Percentiles rank a stretch among this genome's conserved stretches.
These are phyloP conservation scores for Lathamus discolor DNA, from an alignment of 2,113 vertebrate genomes.

Conservation along the genomic window DNA sequence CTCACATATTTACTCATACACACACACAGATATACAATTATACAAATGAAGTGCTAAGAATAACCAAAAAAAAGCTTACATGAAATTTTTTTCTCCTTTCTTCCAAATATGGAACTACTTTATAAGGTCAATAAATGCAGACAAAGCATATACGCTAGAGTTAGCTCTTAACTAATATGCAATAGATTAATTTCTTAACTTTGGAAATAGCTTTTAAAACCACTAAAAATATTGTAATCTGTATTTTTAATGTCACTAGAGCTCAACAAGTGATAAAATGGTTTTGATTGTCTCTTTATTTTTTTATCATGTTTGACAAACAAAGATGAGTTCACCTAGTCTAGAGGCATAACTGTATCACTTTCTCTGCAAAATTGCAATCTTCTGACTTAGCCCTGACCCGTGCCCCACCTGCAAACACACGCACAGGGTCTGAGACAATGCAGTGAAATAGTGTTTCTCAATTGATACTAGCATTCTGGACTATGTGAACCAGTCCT, in stretches of 20 bases:
- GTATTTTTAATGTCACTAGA: not conserved
- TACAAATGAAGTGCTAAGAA: not conserved
- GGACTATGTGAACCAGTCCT: not conserved
- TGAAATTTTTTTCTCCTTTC: not conserved
- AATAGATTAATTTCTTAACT: not conserved
- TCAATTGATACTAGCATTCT: not conserved
- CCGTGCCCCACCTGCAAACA: fast-evolving
- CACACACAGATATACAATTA: not conserved
- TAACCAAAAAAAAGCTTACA: not conserved
- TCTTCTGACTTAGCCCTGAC: not conserved
- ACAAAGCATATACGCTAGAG: not conserved
- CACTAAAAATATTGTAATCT: not conserved
- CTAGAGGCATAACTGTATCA: not conserved
- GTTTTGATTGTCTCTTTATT: not conserved
- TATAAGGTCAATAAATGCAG: not conserved
- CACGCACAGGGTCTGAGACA: fast-evolving
- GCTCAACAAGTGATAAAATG: not conserved
- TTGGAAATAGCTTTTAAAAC: not conserved
- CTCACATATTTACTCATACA: not conserved
- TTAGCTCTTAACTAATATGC: not conserved
- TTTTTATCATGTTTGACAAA: not conserved
- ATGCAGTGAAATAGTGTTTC: not conserved
- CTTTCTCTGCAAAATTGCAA: not conserved
- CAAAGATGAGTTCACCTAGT: not conserved
- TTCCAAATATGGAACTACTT: not conserved